These are phyloP conservation scores for Drosophila borealis DNA, from an alignment of 2,888 invertebrate species.

Conservation along the genomic window DNA sequence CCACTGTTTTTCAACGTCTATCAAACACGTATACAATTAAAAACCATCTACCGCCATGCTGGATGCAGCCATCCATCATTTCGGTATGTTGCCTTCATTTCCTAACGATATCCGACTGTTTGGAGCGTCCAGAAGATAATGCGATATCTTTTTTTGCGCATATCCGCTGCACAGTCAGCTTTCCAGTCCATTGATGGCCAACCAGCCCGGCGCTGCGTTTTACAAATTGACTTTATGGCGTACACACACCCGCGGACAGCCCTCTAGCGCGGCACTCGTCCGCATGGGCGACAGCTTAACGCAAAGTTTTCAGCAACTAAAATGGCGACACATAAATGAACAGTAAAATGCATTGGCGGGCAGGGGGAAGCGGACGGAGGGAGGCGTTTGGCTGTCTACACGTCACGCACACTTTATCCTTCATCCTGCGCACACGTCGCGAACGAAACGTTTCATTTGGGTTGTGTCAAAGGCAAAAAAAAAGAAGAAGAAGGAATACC, in stretches of 20 bases:
- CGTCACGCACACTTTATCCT: conserved; percentile 71
- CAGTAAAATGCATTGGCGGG: conserved; percentile 29
- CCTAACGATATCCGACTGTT: conserved; percentile 40
- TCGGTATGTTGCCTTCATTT: conserved; percentile 37
- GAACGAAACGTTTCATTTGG: conserved; percentile 61
- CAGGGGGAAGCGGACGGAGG: background rate
- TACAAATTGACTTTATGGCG: conserved; percentile 73
- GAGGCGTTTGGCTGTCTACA: conserved; percentile 43
- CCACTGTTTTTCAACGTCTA: conserved; percentile 1
- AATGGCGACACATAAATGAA: conserved; percentile 68
- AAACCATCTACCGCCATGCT: background rate
- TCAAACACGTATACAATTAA: conserved; percentile 10
- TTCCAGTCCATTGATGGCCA: conserved; percentile 73
- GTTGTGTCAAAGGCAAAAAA: conserved; percentile 60
- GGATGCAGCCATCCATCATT: conserved; percentile 22
- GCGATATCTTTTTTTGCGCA: conserved; percentile 51
- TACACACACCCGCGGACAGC: conserved; percentile 5
- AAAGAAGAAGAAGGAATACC: conserved; percentile 13
- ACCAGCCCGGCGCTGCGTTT: conserved; percentile 53
- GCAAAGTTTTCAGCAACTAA: conserved; percentile 65
- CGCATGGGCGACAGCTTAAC: conserved; percentile 52
- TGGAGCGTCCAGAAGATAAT: conserved; percentile 58
- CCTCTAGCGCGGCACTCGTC: background rate
- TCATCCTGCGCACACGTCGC: conserved; percentile 41
- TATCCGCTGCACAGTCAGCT: conserved; percentile 47